Percentiles rank a stretch among this genome's conserved stretches.
phyloP scores from a whole-genome alignment of 1,140 invertebrate genomes.

The Sitobion miscanthi region DNA sequence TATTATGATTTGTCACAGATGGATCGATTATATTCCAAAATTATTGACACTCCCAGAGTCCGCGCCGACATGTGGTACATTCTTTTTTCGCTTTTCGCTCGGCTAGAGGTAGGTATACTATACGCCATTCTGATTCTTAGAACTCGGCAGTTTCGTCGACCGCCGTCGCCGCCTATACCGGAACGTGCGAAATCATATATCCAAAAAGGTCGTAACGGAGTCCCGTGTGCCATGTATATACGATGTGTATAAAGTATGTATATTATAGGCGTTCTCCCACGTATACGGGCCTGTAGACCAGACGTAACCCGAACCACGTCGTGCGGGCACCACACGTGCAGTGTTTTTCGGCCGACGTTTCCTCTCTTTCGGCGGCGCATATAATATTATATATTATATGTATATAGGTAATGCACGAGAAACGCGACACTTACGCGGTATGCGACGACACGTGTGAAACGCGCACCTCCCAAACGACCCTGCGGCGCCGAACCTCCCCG shows the following conservation, averaged over 20 bases:
- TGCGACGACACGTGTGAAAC: slow-evolving; percentile 31
- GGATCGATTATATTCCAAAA: background rate
- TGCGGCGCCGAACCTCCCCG: background rate
- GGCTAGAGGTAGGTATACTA: no score
- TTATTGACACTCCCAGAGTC: background rate
- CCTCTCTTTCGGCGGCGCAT: background rate
- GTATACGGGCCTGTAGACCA: background rate
- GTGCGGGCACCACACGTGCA: slow-evolving; percentile 32
- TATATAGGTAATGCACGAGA: background rate
- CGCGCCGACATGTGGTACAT: background rate
- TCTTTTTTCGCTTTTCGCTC: background rate
- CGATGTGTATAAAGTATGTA: background rate
- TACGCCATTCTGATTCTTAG: background rate
- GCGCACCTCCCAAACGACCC: slow-evolving; percentile 19
- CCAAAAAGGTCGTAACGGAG: background rate
- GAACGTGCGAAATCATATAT: background rate
- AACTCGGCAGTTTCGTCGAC: background rate
- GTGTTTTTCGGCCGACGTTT: slow-evolving; percentile 22
- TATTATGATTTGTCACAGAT: background rate
- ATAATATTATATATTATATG: background rate
- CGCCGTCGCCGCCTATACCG: background rate
- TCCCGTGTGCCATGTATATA: background rate
- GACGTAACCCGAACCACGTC: slow-evolving; percentile 14
- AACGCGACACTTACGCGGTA: slow-evolving; percentile 6
- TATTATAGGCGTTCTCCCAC: background rate